Evolutionary conservation across 2,888 invertebrate genomes (phyloP).

Genomic region (Sesia apiformis): DNA sequence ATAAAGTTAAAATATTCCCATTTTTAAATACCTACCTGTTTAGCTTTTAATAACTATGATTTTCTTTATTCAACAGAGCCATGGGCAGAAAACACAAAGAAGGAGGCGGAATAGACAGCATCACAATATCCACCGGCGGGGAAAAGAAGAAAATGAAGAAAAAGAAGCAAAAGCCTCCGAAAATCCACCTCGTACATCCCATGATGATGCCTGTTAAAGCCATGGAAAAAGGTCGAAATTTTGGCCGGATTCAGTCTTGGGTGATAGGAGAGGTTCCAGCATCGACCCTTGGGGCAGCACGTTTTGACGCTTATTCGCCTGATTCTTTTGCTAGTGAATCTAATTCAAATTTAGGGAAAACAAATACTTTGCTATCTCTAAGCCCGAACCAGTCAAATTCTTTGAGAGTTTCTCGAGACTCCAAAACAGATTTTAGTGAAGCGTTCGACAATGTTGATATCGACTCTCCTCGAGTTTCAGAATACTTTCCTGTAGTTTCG

Average conservation of each 20-base stretch:
- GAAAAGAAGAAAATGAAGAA: conserved; percentile 49
- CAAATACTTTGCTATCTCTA: background rate
- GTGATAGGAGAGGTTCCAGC: conserved; percentile 33
- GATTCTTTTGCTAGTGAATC: background rate
- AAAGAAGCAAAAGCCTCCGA: conserved; percentile 45
- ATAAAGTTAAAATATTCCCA: too few relatives aligned
- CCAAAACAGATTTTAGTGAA: background rate
- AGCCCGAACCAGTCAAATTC: background rate
- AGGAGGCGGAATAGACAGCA: conserved; percentile 51
- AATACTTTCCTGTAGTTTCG: background rate
- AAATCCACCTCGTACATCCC: conserved; percentile 54
- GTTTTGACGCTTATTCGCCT: background rate
- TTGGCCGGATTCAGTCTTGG: conserved; percentile 47
- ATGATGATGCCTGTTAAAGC: conserved; percentile 33
- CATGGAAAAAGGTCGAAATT: conserved; percentile 50
- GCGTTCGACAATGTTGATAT: background rate
- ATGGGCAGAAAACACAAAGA: conserved; percentile 25
- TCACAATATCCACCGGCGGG: conserved; percentile 46
- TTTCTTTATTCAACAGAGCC: conserved; percentile 26
- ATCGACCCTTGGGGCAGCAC: background rate
- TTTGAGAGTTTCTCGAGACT: background rate
- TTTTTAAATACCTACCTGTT: too few relatives aligned
- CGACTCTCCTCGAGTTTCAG: background rate
- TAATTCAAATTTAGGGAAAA: background rate
- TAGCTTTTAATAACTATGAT: too few relatives aligned